Evolutionary conservation across 1,140 invertebrate species (phyloP), one percentile per base, ranked within the genome.

Genomic region (Brachionus sp.): DNA sequence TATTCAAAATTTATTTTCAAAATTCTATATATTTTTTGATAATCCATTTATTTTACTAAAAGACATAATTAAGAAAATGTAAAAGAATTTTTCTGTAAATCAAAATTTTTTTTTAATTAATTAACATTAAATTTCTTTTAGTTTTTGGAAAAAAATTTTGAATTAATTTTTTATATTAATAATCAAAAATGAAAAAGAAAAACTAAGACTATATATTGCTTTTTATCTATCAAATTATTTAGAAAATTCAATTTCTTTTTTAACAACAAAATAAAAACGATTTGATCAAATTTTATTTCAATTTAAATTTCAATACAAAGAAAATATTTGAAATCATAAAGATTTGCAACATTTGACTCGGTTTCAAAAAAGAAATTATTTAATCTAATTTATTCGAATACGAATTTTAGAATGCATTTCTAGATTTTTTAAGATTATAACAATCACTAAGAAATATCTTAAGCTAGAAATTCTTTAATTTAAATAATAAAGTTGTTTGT

Each of bases 361-460:
- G 19, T 9, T 57, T 57, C 19, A 23, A 9, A 16, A 9, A 23
- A 57, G 29, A 29, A 29, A 29, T 19, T 57, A 57, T 5, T 50
- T 50, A 50, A 50, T 57, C 50, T 23, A 57, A 70, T 37, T 70
- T 39, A 70, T 70, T 70, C 66, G 9, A 70, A 70, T 16, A 70
- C 19, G 66, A 70, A 70, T 70, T 70, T 70, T 39, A 70, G 66
- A 70, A 70, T 70, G 66, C 66, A 66, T 66, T n/a, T 37, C 37
- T 39, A 19, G n/a, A 39, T 39, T 39, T 13, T 37, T 70, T 37
- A 39, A 39, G 33, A 35, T 70, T 39, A 37, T 39, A 37, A 39
- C 16, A n/a, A 39, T 19, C n/a, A 39, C 16, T 39, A 70, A 70
- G 16, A 19, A 33, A 70, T 10, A 70, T 37, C 16, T 39, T 39